phyloP scores from a whole-genome alignment of 1,140 invertebrate species.

The Trichonephila clavipes region DNA sequence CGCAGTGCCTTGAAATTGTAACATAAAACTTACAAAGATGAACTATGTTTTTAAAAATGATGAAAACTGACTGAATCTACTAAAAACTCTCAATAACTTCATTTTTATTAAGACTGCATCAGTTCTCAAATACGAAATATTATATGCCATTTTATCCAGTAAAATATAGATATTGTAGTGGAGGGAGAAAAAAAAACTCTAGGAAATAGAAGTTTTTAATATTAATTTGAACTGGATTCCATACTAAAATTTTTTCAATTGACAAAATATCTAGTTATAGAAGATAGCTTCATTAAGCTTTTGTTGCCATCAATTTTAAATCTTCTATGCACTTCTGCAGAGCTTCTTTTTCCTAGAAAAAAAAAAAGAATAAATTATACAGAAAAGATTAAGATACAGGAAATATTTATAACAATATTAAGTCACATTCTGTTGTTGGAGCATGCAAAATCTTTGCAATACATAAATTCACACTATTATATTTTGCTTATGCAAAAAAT shows the following conservation, averaged over 20 bases:
- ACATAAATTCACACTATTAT: too few relatives aligned
- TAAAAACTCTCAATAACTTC: background rate
- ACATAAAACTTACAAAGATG: too few relatives aligned
- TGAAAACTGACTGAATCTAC: background rate
- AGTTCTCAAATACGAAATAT: background rate
- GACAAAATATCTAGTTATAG: background rate
- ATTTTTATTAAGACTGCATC: background rate
- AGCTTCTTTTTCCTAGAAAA: constrained; percentile 88
- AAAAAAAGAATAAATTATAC: background rate
- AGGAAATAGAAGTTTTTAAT: background rate
- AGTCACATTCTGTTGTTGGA: too few relatives aligned
- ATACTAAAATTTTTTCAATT: background rate
- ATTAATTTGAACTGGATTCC: background rate
- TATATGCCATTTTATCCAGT: background rate
- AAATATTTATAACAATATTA: too few relatives aligned
- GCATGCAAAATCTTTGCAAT: too few relatives aligned
- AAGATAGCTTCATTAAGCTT: background rate
- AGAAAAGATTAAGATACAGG: too few relatives aligned
- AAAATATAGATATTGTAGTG: background rate
- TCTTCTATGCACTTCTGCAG: constrained; percentile 94
- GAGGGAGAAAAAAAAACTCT: background rate
- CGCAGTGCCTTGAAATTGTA: too few relatives aligned
- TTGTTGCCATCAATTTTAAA: constrained; percentile 83
- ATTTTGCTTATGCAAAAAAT: too few relatives aligned
- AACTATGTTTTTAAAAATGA: too few relatives aligned